Base-by-base conservation (phyloP, 2,113 vertebrate species). In the Globicephala melas region DNA sequence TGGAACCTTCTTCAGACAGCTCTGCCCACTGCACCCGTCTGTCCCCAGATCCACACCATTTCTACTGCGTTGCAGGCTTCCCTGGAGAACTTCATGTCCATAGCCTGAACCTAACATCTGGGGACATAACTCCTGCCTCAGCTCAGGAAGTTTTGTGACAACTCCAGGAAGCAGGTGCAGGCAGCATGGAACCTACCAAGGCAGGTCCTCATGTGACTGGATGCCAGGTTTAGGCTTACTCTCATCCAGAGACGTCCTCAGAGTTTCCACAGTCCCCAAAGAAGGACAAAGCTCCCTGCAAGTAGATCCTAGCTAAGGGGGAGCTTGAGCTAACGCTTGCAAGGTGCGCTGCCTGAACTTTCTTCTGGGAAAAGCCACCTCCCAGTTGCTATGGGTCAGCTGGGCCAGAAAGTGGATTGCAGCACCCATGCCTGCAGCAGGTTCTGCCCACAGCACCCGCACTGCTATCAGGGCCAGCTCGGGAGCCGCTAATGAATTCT, bases 61-160 rank as follows among this genome's bases (percentile, higher is more conserved):
- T 33, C 55, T 1, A 20, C 13, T 0, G 1, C 25, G 6, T n/a
- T 8, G 0, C 4, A 18, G 1, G 1, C 26, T 73, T 94, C 79
- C 90, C 41, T 7, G 1, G 87, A 80, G 63, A 77, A 28, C 38
- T 36, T 50, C 28, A 23, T 18, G 1, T 25, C 44, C 47, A n/a
- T 68, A 36, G 31, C 63, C 70, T 17, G 50, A 90, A 12, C 58
- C 77, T 58, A 55, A 31, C 63, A 26, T 23, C 38, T 33, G 28
- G 33, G 5, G 1, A 31, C 55, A 76, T 0, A 11, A 58, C 65
- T 74, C 41, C 33, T 26, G 38, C 38, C n/a, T 44, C 33, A 14
- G 81, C 62, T 70, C 68, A n/a, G 58, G 18, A 5, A 71, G 76
- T 60, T 38, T 85, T 62, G 26, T 33, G 74, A 53, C 7, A 80